Evolutionary conservation across 2,797 vertebrate species (phyloP), one percentile per base, ranked within the genome.

Genomic region (Anas flavirostris): DNA sequence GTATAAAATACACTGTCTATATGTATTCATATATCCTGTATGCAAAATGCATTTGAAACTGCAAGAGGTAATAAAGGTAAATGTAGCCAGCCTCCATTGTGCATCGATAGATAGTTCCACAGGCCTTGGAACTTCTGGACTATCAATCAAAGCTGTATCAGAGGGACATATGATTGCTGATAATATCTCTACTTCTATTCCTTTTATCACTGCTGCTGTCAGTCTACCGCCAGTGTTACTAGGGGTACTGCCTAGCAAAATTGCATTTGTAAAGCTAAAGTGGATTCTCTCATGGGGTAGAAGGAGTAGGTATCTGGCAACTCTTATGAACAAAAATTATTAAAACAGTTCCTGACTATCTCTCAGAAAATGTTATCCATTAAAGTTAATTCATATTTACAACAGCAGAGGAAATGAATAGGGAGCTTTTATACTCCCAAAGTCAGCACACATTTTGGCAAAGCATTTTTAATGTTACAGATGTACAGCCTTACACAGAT

Each of bases 341-440:
- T 92, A 81, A 70, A 87, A 46, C 14, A 3, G 11, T 83, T 80
- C 22, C 64, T 55, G 37, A 56, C 46, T 77, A 44, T 82, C 17
- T 88, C 74, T 11, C 35, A 91, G 85, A 74, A 87, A 93, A 88
- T 46, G 29, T 35, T 15, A 55, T 75, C 53, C 21, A 37, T 82
- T 95, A 67, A 79, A 93, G 25, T 76, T 44, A 73, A 48, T 88
- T 91, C n/a, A 53, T 72, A 25, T 86, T 90, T 94, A 72, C 58
- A 85, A 29, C 8, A 86, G 19, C 50, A 70, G 25, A 76, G 44
- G 41, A 91, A 95, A 92, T 52, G 6, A 63, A 87, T 72, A 70
- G 0, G 1, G 12, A 92, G 23, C 2, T 88, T 91, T 81, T 58
- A 75, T 28, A 12, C 22, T 86, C 21, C 18, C 7, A 11, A 87